Base-by-base conservation (phyloP, 2,888 invertebrate species). In the Scelioninae gen. 1 region DNA sequence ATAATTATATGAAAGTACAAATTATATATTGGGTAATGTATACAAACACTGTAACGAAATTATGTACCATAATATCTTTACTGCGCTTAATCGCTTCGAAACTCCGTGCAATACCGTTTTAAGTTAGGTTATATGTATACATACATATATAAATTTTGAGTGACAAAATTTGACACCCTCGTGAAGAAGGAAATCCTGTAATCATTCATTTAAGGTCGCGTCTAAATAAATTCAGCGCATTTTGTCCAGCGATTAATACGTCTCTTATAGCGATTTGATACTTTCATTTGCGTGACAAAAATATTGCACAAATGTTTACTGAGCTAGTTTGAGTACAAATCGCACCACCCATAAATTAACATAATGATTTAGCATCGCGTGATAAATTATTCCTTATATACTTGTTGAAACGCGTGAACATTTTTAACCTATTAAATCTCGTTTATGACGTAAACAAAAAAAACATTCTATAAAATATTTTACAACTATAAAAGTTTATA, bases 1-100 rank as follows among this genome's bases (percentile, higher is more conserved):
- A 71, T 66, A 71, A 72, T 79, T 72, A 58, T 60, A 71, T 58
- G 43, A 47, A 65, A 66, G 43, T 65, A 66, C 45, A 55, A 47
- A 45, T 51, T 63, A 63, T 31, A 49, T 55, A 32, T 40, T 53
- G 40, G 15, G 34, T 32, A 38, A 60, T 60, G 58, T 32, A n/a
- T n/a, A n/a, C n/a, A 40, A 77, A 72, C 31, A 51, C n/a, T 34
- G 45, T 43, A 58, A 66, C 11, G 72, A 72, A 66, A 79, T 79
- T 66, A 72, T 72, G 72, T 51, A 66, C 16, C 60, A 66, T 13
- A 23, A 15, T 69, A 71, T 78, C 72, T 66, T 53, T 72, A 34
- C 43, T 5, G 49, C 71, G 49, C 72, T 79, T 79, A 72, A 79
- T 79, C 43, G 79, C 60, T 53, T 45, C 32, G 43, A 34, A 40